Percentiles rank a stretch among this genome's conserved stretches.
Evolutionary conservation across 2,888 invertebrate genomes (phyloP).

Genomic region (Autographa pulchrina): DNA sequence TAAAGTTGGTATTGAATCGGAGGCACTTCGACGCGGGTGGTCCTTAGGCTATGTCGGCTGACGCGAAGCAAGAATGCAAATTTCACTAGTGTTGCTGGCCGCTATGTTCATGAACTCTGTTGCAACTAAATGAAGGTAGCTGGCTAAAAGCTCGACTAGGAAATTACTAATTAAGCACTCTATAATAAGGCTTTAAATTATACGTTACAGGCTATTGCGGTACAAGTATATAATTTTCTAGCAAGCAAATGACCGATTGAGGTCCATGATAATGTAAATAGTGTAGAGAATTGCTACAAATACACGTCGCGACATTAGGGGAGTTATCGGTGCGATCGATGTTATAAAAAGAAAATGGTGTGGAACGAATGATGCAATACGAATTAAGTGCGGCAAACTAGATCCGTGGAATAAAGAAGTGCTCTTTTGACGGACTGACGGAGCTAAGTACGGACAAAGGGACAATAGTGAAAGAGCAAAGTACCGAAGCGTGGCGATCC

Average conservation of each 20-base stretch:
- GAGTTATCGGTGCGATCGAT: slow-evolving; percentile 71
- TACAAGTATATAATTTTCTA: slow-evolving; percentile 59
- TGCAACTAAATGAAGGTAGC: slow-evolving; percentile 70
- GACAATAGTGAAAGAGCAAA: slow-evolving; percentile 84
- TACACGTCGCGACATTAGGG: slow-evolving; percentile 65
- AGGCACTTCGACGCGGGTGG: slow-evolving; percentile 84
- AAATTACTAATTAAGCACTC: slow-evolving; percentile 66
- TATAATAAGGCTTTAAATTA: slow-evolving; percentile 56
- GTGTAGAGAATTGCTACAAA: slow-evolving; percentile 61
- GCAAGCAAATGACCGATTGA: slow-evolving; percentile 57
- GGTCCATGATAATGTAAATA: slow-evolving; percentile 64
- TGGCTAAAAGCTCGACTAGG: slow-evolving; percentile 68
- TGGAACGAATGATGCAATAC: slow-evolving; percentile 83
- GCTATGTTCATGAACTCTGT: slow-evolving; percentile 76
- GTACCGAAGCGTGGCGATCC: slow-evolving; percentile 86
- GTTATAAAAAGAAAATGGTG: slow-evolving; percentile 75
- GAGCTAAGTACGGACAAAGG: slow-evolving; percentile 81
- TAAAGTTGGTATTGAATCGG: slow-evolving; percentile 83
- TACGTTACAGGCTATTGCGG: slow-evolving; percentile 47
- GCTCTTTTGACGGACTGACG: slow-evolving; percentile 81
- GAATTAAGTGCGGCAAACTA: slow-evolving; percentile 84
- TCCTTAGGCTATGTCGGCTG: slow-evolving; percentile 82
- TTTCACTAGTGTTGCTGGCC: slow-evolving; percentile 81
- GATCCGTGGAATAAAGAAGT: slow-evolving; percentile 78
- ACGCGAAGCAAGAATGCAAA: slow-evolving; percentile 86